Percentiles rank a stretch among this genome's conserved stretches.
These are phyloP conservation scores for Oreochromis aureus DNA, from an alignment of 2,113 vertebrate genomes.

Conservation along the genomic window DNA sequence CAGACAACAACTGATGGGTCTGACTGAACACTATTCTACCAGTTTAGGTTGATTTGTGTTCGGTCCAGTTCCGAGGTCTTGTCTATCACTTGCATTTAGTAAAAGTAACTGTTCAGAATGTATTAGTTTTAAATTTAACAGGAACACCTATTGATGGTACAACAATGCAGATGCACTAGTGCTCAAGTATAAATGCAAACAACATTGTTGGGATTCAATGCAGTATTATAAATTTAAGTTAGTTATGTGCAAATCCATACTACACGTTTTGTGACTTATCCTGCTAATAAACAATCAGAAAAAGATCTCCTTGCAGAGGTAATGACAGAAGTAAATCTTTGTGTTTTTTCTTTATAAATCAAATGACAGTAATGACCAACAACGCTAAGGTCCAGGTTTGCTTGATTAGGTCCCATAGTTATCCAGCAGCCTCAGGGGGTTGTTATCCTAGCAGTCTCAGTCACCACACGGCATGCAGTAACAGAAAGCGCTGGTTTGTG, in stretches of 20 bases:
- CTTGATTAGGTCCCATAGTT: conserved; percentile 40
- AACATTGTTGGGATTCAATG: not conserved
- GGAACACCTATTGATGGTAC: not conserved
- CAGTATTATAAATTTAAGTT: not conserved
- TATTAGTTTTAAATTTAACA: not conserved
- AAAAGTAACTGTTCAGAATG: not conserved
- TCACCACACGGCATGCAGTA: conserved; percentile 2
- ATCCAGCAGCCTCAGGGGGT: conserved; percentile 23
- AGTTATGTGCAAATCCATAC: not conserved
- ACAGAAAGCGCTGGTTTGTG: not conserved
- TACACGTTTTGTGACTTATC: not conserved
- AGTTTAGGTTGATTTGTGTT: not conserved
- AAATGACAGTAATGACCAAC: not conserved
- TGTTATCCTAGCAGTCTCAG: conserved; percentile 14
- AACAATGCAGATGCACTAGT: not conserved
- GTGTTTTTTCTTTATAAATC: not conserved
- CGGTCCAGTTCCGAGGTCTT: not conserved
- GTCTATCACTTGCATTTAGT: not conserved
- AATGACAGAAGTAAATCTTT: not conserved
- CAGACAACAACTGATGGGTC: not conserved
- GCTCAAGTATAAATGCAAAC: not conserved
- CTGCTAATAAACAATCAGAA: not conserved
- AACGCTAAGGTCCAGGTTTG: not conserved
- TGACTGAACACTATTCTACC: not conserved
- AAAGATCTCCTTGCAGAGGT: not conserved